Conservation (phyloP, 2,113 vertebrate genomes). For the Alligator mississippiensis region DNA sequence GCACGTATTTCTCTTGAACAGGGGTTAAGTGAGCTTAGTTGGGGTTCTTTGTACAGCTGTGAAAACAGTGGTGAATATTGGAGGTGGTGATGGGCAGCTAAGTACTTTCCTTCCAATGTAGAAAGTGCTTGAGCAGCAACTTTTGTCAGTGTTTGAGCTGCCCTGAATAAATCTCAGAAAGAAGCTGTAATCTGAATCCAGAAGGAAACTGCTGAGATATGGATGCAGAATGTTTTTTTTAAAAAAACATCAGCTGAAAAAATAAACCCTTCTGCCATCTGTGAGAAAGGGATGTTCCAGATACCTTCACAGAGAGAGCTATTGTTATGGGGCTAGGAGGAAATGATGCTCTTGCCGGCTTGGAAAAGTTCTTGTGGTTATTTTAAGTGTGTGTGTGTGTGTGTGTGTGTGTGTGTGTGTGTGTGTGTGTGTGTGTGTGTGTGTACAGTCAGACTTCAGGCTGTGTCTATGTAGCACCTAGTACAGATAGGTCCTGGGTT, state of each 20-base stretch:
- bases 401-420: too few species aligned
- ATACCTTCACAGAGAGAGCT: too few species aligned
- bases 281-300: not conserved
- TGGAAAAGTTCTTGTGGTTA: not conserved
- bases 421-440: too few species aligned
- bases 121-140: not conserved
- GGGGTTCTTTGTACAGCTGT: not conserved
- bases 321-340: not conserved
- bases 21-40: not conserved
- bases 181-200: not conserved
- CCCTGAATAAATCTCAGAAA: not conserved
- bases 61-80: not conserved
- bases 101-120: not conserved
- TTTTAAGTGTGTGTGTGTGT: not conserved
- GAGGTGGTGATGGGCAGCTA: not conserved
- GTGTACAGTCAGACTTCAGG: not conserved
- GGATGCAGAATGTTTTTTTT: not conserved
- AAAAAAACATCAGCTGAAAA: not conserved
- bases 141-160: not conserved
- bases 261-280: not conserved
- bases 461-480: not conserved
- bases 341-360: not conserved
- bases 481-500: not conserved
- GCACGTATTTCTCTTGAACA: not conserved
- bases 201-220: not conserved